phyloP scores from a whole-genome alignment of 2,797 vertebrate species.

The Hipposideros larvatus region DNA sequence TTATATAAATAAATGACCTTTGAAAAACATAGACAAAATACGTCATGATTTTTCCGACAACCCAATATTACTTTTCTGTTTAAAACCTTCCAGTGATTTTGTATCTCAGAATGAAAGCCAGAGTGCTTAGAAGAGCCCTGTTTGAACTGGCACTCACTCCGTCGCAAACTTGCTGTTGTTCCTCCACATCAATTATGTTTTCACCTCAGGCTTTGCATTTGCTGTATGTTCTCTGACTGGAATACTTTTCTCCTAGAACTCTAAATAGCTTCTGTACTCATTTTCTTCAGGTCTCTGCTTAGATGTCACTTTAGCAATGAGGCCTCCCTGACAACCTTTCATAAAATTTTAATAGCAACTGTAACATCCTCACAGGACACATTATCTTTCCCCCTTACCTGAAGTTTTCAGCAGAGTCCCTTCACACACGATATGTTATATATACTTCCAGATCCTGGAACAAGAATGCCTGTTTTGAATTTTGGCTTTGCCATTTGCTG shows the following conservation, averaged over 20 bases:
- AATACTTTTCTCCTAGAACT: slow-evolving; percentile 49
- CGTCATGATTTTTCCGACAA: too few relatives aligned
- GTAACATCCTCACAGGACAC: background rate
- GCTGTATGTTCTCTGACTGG: background rate
- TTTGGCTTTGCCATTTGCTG: slow-evolving; percentile 46
- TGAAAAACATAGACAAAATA: too few relatives aligned
- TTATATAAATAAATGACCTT: too few relatives aligned
- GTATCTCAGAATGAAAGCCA: slow-evolving; percentile 21
- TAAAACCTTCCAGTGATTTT: background rate
- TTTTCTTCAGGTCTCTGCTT: slow-evolving; percentile 55
- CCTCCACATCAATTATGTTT: background rate
- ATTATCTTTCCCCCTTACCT: background rate
- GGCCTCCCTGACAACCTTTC: background rate
- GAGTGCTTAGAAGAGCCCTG: background rate
- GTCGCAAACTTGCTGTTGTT: background rate
- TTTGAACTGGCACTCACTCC: slow-evolving; percentile 6
- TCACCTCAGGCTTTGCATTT: slow-evolving; percentile 8
- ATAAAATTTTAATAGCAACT: slow-evolving; percentile 30
- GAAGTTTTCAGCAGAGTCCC: background rate
- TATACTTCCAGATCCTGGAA: background rate
- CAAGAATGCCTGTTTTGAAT: background rate
- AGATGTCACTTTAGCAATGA: slow-evolving; percentile 26
- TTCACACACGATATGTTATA: background rate
- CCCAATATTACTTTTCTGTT: background rate
- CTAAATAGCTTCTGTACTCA: slow-evolving; percentile 11